Evolutionary conservation across 2,113 vertebrate genomes (phyloP).

Genomic region (Apodemus sylvaticus): DNA sequence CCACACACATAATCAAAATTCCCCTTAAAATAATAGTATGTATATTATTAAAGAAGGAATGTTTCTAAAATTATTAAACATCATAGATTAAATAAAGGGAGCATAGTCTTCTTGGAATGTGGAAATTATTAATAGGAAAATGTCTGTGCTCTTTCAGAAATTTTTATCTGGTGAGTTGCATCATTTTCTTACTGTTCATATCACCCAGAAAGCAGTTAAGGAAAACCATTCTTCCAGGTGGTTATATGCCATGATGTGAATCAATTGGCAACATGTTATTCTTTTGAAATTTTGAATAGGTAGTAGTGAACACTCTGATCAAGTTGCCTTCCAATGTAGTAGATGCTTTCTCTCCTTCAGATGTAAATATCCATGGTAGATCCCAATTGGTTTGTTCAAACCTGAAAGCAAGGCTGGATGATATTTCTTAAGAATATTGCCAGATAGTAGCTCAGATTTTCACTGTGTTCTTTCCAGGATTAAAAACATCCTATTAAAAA

Average conservation of each 20-base stretch:
- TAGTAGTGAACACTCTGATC: not conserved
- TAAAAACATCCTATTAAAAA: not conserved
- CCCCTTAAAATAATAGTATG: not conserved
- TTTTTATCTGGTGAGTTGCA: not conserved
- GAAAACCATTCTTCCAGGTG: conserved; percentile 59
- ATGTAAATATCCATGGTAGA: not conserved
- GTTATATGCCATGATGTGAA: not conserved
- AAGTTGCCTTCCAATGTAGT: conserved; percentile 7
- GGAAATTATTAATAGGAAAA: not conserved
- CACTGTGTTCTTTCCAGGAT: not conserved
- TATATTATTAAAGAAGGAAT: not conserved
- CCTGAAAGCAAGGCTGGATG: not conserved
- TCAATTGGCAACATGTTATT: not conserved
- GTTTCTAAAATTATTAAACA: not conserved
- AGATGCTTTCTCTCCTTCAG: not conserved
- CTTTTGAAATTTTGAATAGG: conserved; percentile 40
- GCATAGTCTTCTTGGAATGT: not conserved
- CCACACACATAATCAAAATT: not conserved
- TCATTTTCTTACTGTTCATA: not conserved
- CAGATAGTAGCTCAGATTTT: not conserved
- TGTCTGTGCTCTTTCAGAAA: conserved; percentile 5
- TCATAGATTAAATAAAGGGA: not conserved
- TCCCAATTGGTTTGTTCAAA: not conserved
- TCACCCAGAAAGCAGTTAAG: conserved; percentile 52
- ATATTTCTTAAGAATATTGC: not conserved